Evolutionary conservation across 1,140 invertebrate species (phyloP), one percentile per base, ranked within the genome.

Genomic region (Apis laboriosa): DNA sequence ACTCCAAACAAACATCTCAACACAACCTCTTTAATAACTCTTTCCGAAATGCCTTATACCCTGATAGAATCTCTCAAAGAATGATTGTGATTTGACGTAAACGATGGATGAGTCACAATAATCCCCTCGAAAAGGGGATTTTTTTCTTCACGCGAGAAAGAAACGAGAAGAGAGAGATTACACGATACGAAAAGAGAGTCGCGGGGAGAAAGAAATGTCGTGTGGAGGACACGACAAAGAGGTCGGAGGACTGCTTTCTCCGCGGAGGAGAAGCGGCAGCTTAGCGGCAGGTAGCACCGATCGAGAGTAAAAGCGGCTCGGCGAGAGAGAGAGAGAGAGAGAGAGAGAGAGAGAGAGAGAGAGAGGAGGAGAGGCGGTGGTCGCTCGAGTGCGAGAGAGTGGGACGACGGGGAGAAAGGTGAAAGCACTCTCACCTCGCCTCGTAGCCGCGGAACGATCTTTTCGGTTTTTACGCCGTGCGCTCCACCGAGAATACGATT

Each of bases 251-350:
- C 88, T 91, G 93, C 93, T 94, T 93, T 93, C 92, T 92, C 92
- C 90, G 79, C 80, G 84, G 70, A 63, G 56, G 24, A 74, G 74
- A 15, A 84, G 76, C 74, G 75, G 83, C 85, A 83, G 78, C 85
- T 67, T 77, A 68, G 84, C 79, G 85, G 87, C 87, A 88, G 70
- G 80, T 78, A 85, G 84, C 77, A 77, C 80, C 86, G 87, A 93
- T 92, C 91, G 93, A 94, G 92, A 94, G 93, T 94, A 94, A 94
- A 94, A 94, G 93, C 93, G 89, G 87, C 90, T 73, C 81, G 77
- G 17, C 11, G 86, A 88, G 86, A 80, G 68, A 84, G 84, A 85
- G 79, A 84, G 87, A 90, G 85, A 88, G 85, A 90, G 81, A 88
- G 80, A 88, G 80, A 88, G 81, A 84, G 86, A 88, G 85, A 90